phyloP scores from a whole-genome alignment of 2,113 vertebrate species.

The Channa maculata region DNA sequence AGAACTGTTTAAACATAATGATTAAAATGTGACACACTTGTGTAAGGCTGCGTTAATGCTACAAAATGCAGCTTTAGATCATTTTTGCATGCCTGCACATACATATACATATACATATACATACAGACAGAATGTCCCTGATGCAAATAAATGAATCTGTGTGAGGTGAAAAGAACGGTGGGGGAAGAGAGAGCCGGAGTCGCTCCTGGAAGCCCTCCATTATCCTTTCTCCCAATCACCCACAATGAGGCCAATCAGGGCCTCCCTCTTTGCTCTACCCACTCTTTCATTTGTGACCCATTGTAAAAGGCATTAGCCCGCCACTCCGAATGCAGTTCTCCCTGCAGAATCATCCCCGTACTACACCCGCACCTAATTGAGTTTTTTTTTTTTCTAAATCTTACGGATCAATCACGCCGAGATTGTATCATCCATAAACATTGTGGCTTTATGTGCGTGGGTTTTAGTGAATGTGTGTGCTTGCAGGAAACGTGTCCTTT shows the following conservation, averaged over 20 bases:
- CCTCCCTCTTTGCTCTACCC: constrained; percentile 34
- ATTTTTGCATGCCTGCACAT: constrained; percentile 15
- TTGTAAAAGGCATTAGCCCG: constrained; percentile 57
- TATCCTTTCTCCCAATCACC: constrained; percentile 65
- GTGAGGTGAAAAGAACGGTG: constrained; percentile 1
- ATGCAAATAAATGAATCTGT: constrained; percentile 56
- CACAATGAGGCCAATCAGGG: constrained; percentile 68
- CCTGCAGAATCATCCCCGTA: constrained; percentile 25
- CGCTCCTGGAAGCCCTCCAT: constrained; percentile 43
- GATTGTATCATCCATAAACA: constrained; percentile 71
- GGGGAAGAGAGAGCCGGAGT: constrained; percentile 17
- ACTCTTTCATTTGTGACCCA: constrained; percentile 59
- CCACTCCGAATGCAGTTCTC: constrained; percentile 40
- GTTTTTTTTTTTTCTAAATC: constrained; percentile 55
- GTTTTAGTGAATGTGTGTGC: neutral
- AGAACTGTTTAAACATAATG: constrained; percentile 35
- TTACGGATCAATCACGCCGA: constrained; percentile 59
- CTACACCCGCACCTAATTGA: constrained; percentile 52
- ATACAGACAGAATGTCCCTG: constrained; percentile 12
- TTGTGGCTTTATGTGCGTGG: constrained; percentile 15
- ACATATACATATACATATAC: constrained; percentile 16
- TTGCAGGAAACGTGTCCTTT: constrained; percentile 14
- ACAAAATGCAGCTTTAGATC: constrained; percentile 27
- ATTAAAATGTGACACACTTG: constrained; percentile 27
- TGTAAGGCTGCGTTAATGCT: neutral